These are phyloP conservation scores for Athetis lepigone DNA, from an alignment of 2,888 invertebrate species.

Conservation along the genomic window DNA sequence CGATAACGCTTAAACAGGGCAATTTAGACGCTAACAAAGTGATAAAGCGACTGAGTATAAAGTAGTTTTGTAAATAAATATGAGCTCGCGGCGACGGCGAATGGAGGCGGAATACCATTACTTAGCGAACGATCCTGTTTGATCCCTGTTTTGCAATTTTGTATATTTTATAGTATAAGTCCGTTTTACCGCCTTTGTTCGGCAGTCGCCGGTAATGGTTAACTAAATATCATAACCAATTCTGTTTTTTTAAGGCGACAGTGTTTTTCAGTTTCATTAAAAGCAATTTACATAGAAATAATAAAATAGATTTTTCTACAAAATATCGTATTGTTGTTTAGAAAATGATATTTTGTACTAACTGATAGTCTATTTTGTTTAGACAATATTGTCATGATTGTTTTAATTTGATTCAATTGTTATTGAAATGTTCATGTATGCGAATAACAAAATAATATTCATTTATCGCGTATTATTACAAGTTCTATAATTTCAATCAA, in stretches of 20 bases:
- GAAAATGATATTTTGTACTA: not conserved
- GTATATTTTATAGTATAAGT: conserved; percentile 68
- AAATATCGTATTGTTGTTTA: not conserved
- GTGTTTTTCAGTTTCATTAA: conserved; percentile 42
- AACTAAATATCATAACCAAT: conserved; percentile 65
- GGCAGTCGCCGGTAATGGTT: conserved; percentile 53
- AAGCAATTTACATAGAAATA: not conserved
- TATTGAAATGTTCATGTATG: too few species aligned
- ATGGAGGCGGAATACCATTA: conserved; percentile 61
- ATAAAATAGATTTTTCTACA: conserved; percentile 28
- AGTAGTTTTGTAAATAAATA: conserved; percentile 80
- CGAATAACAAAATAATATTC: conserved; percentile 6
- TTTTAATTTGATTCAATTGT: too few species aligned
- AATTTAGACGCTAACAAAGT: conserved; percentile 86
- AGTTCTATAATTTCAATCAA: not conserved
- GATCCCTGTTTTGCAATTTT: conserved; percentile 75
- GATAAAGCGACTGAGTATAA: conserved; percentile 90
- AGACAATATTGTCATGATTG: not conserved
- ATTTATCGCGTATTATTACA: not conserved
- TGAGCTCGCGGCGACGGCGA: conserved; percentile 60
- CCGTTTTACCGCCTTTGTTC: conserved; percentile 60
- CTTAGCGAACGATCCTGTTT: conserved; percentile 62
- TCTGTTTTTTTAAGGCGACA: conserved; percentile 46
- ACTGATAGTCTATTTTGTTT: not conserved
- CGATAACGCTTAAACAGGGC: conserved; percentile 85